Percentiles rank a stretch among this genome's conserved stretches.
phyloP scores from a whole-genome alignment of 2,888 invertebrate genomes.

The Cheilosia grossa region DNA sequence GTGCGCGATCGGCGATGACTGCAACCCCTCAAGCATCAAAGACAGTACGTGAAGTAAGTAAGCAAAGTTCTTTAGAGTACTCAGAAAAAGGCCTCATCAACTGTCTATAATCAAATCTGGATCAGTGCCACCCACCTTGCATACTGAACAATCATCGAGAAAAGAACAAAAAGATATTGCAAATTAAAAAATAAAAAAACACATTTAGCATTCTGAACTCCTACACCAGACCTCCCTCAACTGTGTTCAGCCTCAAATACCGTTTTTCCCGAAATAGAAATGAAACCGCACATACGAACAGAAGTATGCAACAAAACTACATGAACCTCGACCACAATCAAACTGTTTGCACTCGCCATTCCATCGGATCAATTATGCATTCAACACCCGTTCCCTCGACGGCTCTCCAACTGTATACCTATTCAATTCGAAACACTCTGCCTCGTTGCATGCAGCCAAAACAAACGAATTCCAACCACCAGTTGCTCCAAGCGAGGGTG shows the following conservation, averaged over 20 bases:
- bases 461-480: slow-evolving; percentile 59
- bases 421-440: neutral
- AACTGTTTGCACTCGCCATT: slow-evolving; percentile 28
- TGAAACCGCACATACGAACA: neutral
- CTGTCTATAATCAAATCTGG: too few species aligned
- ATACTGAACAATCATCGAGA: too few species aligned
- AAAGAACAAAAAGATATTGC: neutral
- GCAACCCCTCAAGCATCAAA: too few species aligned
- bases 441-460: neutral
- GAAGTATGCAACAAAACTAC: neutral
- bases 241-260: neutral
- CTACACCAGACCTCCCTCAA: neutral
- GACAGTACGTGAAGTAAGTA: too few species aligned
- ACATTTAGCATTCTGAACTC: neutral
- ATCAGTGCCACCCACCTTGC: too few species aligned
- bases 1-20: too few species aligned
- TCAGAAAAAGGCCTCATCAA: too few species aligned
- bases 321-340: slow-evolving; percentile 10
- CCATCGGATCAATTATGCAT: slow-evolving; percentile 65
- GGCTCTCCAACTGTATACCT: slow-evolving; percentile 13
- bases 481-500: slow-evolving; percentile 41
- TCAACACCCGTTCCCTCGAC: slow-evolving; percentile 56
- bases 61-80: too few species aligned
- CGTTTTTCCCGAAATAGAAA: slow-evolving; percentile 11
- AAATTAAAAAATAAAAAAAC: neutral